Base-by-base conservation (phyloP, 2,888 invertebrate genomes). In the Cryptocephalus primarius region DNA sequence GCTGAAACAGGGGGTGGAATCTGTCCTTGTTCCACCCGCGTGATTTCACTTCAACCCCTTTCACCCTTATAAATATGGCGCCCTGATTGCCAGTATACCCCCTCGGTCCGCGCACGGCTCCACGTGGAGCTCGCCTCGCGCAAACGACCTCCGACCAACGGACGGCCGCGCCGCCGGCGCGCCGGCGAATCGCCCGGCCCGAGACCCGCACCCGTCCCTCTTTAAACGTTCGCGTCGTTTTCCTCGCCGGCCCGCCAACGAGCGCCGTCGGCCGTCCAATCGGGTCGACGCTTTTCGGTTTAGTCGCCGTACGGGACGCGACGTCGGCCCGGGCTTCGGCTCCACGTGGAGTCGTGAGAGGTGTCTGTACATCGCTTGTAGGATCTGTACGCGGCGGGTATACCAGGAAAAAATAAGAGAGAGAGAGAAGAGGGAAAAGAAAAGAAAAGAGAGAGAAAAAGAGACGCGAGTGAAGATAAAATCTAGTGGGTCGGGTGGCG, bases 41-140 rank as follows among this genome's bases (percentile, higher is more conserved):
- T 67, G 68, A 70, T 70, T 70, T 69, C 67, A 68, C 70, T 68
- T 64, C 69, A 66, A 64, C 69, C 70, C 69, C 67, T 70, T 70
- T 69, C 69, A 66, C 69, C 71, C 71, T 68, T 70, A 71, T 71
- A 71, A 71, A 71, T 70, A 71, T 71, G 71, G 71, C 71, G 71
- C 69, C 70, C 70, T 71, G 71, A 71, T 71, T 71, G 70, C 71
- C 71, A 68, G 69, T 71, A 69, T 71, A 69, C 67, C 66, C 66
- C 66, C 67, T 67, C 65, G 66, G 63, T 66, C 62, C 62, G 55
- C 50, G 60, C 22, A 22, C 22, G 22, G 6, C 63, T 69, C 69
- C 60, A 70, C 69, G 69, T 70, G 57, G 69, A 68, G 64, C 58
- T 11, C 45, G 40, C 42, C 48, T 33, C 44, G 46, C 48, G 49